Evolutionary conservation across 64 coral and sea anemone genomes (phyloP).

Genomic region (Pocillopora damicornis): DNA sequence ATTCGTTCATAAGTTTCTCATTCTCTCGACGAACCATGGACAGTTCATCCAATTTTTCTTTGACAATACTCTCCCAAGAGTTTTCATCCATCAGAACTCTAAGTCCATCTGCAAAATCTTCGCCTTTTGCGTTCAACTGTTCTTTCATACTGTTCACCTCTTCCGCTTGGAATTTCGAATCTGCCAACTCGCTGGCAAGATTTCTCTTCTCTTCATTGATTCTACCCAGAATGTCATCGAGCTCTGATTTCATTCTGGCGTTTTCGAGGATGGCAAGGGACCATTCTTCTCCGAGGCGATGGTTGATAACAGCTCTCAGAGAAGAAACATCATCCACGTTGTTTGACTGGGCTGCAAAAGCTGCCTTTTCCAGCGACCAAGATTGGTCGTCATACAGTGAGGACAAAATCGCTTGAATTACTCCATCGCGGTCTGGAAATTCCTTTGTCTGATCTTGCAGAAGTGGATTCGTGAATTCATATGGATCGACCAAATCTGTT

Average conservation of each 20-base stretch:
- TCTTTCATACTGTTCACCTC: background rate
- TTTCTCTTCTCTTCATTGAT: slow-evolving; percentile 28
- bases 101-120: background rate
- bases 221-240: slow-evolving; percentile 12
- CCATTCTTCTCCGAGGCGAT: slow-evolving; percentile 55
- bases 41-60: slow-evolving; percentile 2
- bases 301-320: slow-evolving; percentile 34
- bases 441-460: background rate
- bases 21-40: background rate
- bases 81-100: background rate
- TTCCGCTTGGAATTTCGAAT: background rate
- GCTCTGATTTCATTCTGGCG: slow-evolving; percentile 31
- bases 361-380: slow-evolving; percentile 24
- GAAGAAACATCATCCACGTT: slow-evolving; percentile 17
- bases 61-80: background rate
- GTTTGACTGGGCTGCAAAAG: slow-evolving; percentile 1
- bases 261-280: slow-evolving; percentile 35
- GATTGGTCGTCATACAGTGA: background rate
- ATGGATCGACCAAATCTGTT: background rate
- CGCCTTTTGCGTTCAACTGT: background rate
- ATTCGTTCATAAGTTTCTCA: background rate
- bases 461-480: background rate
- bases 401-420: background rate
- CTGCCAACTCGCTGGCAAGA: slow-evolving; percentile 37
- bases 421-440: background rate